These are phyloP conservation scores for Cataglyphis albicans DNA, from an alignment of 2,888 invertebrate species.

Conservation along the genomic window DNA sequence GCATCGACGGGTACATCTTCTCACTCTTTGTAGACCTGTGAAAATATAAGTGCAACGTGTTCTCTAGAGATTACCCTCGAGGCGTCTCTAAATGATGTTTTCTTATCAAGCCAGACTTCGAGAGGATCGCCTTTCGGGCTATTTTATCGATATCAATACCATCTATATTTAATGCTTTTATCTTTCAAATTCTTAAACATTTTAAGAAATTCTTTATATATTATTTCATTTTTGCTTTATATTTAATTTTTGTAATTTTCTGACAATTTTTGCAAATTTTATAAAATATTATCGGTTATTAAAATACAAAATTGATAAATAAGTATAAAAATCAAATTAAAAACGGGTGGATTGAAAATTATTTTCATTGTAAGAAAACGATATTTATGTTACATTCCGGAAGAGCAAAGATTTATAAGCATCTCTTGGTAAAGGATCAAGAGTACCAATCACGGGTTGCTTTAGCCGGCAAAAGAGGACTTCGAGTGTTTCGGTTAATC, in stretches of 20 bases:
- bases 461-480: conserved; percentile 32
- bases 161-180: not conserved
- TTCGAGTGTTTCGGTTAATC: conserved; percentile 55
- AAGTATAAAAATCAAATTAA: not conserved
- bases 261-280: not conserved
- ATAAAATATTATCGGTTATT: not conserved
- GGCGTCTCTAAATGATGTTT: not conserved
- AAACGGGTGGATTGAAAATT: not conserved
- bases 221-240: not conserved
- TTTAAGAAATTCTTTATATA: not conserved
- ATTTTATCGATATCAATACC: not conserved
- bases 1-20: conserved; percentile 96
- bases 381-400: not conserved
- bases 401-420: not conserved
- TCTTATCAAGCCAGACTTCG: conserved; percentile 15
- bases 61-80: conserved; percentile 23
- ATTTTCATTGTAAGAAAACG: conserved; percentile 28
- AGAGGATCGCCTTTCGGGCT: not conserved
- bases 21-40: conserved; percentile 97
- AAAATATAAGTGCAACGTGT: conserved; percentile 62
- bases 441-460: not conserved
- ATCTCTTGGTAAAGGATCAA: not conserved
- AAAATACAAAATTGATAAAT: conserved; percentile 19
- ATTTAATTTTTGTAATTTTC: not conserved
- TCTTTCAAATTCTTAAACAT: not conserved